Evolutionary conservation across 2,113 vertebrate genomes (phyloP).

Genomic region (Pachyramphus minor): DNA sequence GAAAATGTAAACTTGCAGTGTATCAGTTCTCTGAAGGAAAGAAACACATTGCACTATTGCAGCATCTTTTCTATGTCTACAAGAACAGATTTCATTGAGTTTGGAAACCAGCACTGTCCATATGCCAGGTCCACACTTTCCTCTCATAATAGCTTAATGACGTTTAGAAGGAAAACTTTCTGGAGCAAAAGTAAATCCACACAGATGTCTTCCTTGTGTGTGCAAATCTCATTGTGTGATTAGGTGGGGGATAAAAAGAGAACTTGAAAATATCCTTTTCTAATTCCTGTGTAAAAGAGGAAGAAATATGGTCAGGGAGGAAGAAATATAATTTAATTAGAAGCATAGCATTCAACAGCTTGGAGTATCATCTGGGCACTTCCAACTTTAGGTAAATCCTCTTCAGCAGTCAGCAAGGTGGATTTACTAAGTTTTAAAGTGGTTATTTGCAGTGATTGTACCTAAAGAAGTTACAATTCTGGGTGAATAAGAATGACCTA

Average conservation of each 20-base stretch:
- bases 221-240: neutral
- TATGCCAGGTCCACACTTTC: neutral
- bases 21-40: neutral
- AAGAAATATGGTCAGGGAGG: neutral
- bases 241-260: neutral
- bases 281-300: neutral
- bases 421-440: neutral
- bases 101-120: neutral
- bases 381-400: neutral
- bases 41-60: neutral
- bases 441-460: neutral
- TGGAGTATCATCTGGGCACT: neutral
- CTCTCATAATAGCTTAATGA: rapidly evolving
- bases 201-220: neutral
- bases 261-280: neutral
- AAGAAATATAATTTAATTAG: neutral
- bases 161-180: neutral
- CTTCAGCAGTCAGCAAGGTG: neutral
- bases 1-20: neutral
- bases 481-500: neutral
- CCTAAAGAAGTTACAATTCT: neutral
- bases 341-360: neutral
- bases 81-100: neutral
- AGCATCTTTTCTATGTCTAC: neutral
- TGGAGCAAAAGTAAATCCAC: neutral